A percentile compares a stretch with the other conserved stretches of the same genome.
Evolutionary conservation across 2,888 invertebrate species (phyloP).

Genomic region (Agrypnus murinus): DNA sequence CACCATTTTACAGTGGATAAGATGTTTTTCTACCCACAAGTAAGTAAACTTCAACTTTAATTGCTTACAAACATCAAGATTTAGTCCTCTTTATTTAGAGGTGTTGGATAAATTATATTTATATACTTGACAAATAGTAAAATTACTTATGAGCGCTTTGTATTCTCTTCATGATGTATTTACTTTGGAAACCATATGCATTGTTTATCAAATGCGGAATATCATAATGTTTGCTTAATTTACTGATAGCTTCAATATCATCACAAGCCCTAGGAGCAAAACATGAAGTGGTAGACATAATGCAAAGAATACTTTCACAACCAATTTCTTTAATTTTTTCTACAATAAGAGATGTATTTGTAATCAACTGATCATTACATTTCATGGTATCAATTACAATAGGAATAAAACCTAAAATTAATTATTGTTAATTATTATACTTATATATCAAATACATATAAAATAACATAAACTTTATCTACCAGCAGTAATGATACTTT

Average conservation of each 20-base stretch:
- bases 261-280: slow-evolving; percentile 89
- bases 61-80: too few species aligned
- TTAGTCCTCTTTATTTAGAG: too few species aligned
- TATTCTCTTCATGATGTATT: slow-evolving; percentile 78
- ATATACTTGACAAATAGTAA: too few species aligned
- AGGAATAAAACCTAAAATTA: slow-evolving; percentile 74
- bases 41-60: too few species aligned
- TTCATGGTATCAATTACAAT: slow-evolving; percentile 78
- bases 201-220: slow-evolving; percentile 88
- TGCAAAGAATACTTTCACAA: slow-evolving; percentile 78
- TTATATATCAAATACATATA: not conserved
- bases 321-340: slow-evolving; percentile 75
- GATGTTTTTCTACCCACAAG: too few species aligned
- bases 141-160: slow-evolving; percentile 75
- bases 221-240: slow-evolving; percentile 75
- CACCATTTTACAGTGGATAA: too few species aligned
- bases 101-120: too few species aligned
- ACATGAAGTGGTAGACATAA: slow-evolving; percentile 84
- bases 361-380: slow-evolving; percentile 77
- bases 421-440: not conserved
- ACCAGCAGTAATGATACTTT: slow-evolving; percentile 84
- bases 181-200: slow-evolving; percentile 87
- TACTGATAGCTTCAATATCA: slow-evolving; percentile 75
- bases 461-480: slow-evolving; percentile 29
- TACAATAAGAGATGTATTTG: slow-evolving; percentile 77